Evolutionary conservation across 2,888 invertebrate genomes (phyloP), one percentile per base, ranked within the genome.

Genomic region (Ceramica pisi): DNA sequence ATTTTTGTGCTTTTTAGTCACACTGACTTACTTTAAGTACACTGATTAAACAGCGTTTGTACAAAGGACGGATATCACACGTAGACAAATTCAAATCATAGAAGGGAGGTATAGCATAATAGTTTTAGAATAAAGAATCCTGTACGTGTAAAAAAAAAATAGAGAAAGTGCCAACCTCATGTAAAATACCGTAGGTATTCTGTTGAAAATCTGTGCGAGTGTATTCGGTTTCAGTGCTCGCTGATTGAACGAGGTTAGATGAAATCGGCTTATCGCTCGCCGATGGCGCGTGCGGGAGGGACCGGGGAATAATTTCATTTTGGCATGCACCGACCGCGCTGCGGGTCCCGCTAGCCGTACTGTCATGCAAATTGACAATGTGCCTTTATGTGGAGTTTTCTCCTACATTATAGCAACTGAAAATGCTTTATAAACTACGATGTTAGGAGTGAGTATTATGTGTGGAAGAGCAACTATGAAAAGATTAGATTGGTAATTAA

Each of bases 201-300:
- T 68, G 51, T 38, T 57, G 62, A 75, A 83, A 86, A 86, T 85
- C 84, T 81, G 80, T 71, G 82, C 82, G 80, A 85, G 77, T 80
- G 87, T 84, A 88, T 87, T 82, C 81, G 85, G 86, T 86, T 89
- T 87, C 89, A 80, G 84, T 81, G 81, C 85, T 84, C 89, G 82
- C 91, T 93, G 94, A 94, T 93, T 93, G 94, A 92, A 94, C 92
- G 91, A 94, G 92, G 93, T 93, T 93, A 93, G 92, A 88, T 90
- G 90, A 91, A 94, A 95, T 94, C 94, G 92, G 93, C 93, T 94
- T 95, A 94, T 92, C 92, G 92, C 89, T 87, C 86, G 79, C 82
- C 91, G 89, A 90, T 91, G 88, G 91, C 89, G 89, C 26, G 46
- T 31, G 31, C 48, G 46, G 87, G 71, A 62, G 89, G 69, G 78